These are phyloP conservation scores for Sciaenops ocellatus DNA, from an alignment of 2,797 vertebrate genomes.

Conservation along the genomic window DNA sequence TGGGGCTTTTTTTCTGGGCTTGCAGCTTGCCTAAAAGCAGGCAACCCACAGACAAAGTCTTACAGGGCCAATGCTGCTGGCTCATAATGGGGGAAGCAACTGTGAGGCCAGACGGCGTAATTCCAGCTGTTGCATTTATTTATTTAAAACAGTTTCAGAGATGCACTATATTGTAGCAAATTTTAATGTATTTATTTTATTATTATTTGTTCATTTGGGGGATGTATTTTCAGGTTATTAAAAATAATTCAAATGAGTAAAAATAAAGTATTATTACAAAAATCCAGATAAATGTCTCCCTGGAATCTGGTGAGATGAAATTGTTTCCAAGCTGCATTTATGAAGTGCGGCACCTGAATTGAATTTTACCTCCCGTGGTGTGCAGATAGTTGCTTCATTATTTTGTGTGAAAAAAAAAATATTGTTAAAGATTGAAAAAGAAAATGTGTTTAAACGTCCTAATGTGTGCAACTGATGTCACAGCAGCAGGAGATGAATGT, in stretches of 20 bases:
- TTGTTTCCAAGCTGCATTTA: not conserved
- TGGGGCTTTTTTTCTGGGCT: conserved; percentile 9
- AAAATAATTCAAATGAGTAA: no score
- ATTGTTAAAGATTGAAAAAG: not conserved
- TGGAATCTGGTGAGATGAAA: not conserved
- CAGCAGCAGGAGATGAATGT: conserved; percentile 16
- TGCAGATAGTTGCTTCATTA: not conserved
- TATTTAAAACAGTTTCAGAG: no score
- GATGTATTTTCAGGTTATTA: no score
- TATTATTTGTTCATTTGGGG: no score
- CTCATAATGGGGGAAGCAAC: not conserved
- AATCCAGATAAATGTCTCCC: no score
- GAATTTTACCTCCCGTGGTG: not conserved
- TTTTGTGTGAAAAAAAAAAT: not conserved
- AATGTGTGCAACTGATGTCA: not conserved
- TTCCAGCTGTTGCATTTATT: not conserved
- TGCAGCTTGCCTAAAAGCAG: conserved; percentile 23
- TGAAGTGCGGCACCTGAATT: no score
- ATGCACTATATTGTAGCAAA: no score
- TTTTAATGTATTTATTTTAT: no score
- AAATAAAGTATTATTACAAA: no score
- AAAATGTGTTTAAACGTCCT: not conserved
- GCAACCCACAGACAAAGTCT: not conserved
- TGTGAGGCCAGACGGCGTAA: not conserved
- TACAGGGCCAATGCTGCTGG: not conserved